Evolutionary conservation across 2,113 vertebrate species (phyloP).

Genomic region (Sebastes fasciatus): DNA sequence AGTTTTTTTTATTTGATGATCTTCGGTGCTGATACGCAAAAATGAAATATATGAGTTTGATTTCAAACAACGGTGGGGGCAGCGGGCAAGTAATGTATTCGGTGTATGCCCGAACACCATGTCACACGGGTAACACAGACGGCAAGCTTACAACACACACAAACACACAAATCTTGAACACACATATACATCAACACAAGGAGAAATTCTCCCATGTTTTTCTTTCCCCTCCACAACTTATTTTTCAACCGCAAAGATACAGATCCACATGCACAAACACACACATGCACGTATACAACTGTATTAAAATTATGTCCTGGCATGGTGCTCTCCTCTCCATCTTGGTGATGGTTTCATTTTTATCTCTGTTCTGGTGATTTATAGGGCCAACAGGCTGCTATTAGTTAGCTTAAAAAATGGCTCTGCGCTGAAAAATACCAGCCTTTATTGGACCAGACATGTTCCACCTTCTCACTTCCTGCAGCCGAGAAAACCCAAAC

Average conservation of each 20-base stretch:
- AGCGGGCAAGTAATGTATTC: too few species aligned
- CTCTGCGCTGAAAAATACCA: slow-evolving; percentile 64
- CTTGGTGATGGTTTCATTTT: slow-evolving; percentile 76
- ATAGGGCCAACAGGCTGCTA: slow-evolving; percentile 67
- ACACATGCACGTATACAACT: slow-evolving; percentile 43
- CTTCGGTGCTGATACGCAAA: background rate
- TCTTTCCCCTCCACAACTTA: background rate
- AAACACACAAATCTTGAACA: slow-evolving; percentile 13
- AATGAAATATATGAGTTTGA: background rate
- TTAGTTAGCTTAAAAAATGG: slow-evolving; percentile 75
- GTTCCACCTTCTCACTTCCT: slow-evolving; percentile 51
- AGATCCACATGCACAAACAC: slow-evolving; percentile 29
- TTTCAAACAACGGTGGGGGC: background rate
- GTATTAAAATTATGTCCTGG: slow-evolving; percentile 70
- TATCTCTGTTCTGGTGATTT: slow-evolving; percentile 73
- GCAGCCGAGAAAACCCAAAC: slow-evolving; percentile 30
- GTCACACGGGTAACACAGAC: background rate
- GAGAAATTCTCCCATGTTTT: slow-evolving; percentile 16
- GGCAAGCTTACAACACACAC: background rate
- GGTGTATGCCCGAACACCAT: too few species aligned
- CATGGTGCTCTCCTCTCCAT: slow-evolving; percentile 64
- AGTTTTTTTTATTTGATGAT: background rate
- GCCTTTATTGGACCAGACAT: slow-evolving; percentile 66
- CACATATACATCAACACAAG: slow-evolving; percentile 3
- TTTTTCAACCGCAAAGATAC: background rate